Conservation (phyloP, 2,888 invertebrate species). For the Pheosia tremula region DNA sequence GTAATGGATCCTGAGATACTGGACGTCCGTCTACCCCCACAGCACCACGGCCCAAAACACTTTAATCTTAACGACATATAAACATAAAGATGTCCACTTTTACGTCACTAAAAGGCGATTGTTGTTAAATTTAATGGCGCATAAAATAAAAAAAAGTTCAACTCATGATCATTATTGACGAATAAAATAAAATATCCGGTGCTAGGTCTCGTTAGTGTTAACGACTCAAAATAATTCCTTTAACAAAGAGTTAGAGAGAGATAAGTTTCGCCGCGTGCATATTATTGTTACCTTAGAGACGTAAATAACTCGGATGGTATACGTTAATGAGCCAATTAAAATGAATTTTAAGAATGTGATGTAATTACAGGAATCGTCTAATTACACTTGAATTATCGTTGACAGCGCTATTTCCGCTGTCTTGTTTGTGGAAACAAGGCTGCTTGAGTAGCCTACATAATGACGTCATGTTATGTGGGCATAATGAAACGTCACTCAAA, state of each 20-base stretch:
- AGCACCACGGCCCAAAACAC: constrained; percentile 39
- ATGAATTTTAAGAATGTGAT: constrained; percentile 41
- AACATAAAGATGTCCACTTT: constrained; percentile 76
- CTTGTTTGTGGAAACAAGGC: constrained; percentile 16
- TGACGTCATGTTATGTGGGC: not conserved
- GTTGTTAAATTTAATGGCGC: constrained; percentile 80
- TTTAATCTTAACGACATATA: constrained; percentile 74
- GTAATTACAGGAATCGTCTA: constrained; percentile 42
- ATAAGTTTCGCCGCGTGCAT: not conserved
- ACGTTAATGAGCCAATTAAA: constrained; percentile 48
- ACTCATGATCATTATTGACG: constrained; percentile 65
- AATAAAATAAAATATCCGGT: constrained; percentile 39
- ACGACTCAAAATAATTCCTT: constrained; percentile 12
- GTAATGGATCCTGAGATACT: constrained; percentile 55
- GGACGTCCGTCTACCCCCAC: constrained; percentile 3
- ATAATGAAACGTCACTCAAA: not conserved
- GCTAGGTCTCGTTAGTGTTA: constrained; percentile 21
- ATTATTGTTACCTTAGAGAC: constrained; percentile 25
- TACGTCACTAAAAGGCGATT: constrained; percentile 76
- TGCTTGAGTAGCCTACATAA: constrained; percentile 8
- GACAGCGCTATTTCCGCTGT: constrained; percentile 31
- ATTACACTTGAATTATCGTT: constrained; percentile 40
- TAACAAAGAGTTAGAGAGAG: constrained; percentile 11
- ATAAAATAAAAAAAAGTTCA: constrained; percentile 75
- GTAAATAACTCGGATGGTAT: constrained; percentile 30